phyloP scores from a whole-genome alignment of 35 echinoderm and acorn worm genomes.

The Strongylocentrotus purpuratus region DNA sequence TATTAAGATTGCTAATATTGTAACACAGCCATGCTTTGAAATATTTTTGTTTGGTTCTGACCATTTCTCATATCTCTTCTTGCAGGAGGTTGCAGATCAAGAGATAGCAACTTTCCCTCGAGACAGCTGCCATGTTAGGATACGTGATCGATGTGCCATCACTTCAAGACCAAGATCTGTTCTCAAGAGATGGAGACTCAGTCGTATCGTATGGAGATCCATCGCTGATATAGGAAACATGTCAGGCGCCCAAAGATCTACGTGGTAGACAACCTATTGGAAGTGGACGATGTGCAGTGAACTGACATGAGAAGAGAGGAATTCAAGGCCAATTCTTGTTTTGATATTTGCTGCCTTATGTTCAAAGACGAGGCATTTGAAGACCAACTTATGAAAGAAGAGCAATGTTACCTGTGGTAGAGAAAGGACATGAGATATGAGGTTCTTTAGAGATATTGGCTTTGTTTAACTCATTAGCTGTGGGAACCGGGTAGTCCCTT shows the following conservation, averaged over 20 bases:
- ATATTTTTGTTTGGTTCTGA: neutral
- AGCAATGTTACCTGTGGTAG: neutral
- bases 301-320: neutral
- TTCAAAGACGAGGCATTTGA: neutral
- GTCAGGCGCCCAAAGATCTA: slow-evolving; percentile 81
- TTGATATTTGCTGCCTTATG: neutral
- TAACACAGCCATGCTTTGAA: no score
- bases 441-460: neutral
- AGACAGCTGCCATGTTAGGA: slow-evolving; percentile 82
- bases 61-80: slow-evolving; percentile 7
- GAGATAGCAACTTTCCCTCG: slow-evolving; percentile 86
- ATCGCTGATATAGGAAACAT: slow-evolving; percentile 88
- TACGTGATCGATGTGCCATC: slow-evolving; percentile 82
- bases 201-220: slow-evolving; percentile 75
- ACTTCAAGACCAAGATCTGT: slow-evolving; percentile 86
- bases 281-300: neutral
- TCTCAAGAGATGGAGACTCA: slow-evolving; percentile 76
- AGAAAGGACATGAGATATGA: neutral
- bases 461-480: no score
- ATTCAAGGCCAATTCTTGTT: neutral
- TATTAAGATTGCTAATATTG: no score
- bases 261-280: slow-evolving; percentile 61
- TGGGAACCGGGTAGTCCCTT: no score
- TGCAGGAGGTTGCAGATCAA: slow-evolving; percentile 82
- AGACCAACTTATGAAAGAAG: neutral